These are phyloP conservation scores for Tachypleus tridentatus DNA, from an alignment of 1,140 invertebrate genomes.

Conservation along the genomic window DNA sequence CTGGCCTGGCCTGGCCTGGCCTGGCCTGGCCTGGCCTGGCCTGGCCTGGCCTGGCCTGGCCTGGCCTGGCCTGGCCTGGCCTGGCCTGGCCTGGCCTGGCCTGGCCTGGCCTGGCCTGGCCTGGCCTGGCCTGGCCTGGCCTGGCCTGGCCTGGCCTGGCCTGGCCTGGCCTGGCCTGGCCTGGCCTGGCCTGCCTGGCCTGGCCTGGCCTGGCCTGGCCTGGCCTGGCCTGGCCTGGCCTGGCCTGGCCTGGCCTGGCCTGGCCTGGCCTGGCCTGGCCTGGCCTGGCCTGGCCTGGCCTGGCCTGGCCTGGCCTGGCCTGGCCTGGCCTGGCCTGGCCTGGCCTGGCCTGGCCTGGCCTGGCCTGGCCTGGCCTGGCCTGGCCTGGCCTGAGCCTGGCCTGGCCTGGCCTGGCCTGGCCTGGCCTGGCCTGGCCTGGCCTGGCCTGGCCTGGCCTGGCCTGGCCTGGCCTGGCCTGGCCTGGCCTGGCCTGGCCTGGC, in stretches of 20 bases:
- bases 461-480: conserved; percentile 24
- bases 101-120: conserved; percentile 24
- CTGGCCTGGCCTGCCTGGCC: too few relatives aligned
- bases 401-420: conserved; percentile 26
- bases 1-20: conserved; percentile 26
- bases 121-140: conserved; percentile 25
- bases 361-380: conserved; percentile 18
- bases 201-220: conserved; percentile 23
- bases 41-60: conserved; percentile 25
- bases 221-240: conserved; percentile 26
- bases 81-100: conserved; percentile 22
- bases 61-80: conserved; percentile 25
- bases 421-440: conserved; percentile 23
- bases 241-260: conserved; percentile 26
- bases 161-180: conserved; percentile 23
- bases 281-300: conserved; percentile 22
- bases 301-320: conserved; percentile 25
- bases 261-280: conserved; percentile 25
- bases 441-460: conserved; percentile 23
- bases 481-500: conserved; percentile 26
- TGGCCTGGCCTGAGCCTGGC: conserved; percentile 22
- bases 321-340: conserved; percentile 21
- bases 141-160: conserved; percentile 21
- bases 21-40: conserved; percentile 24
- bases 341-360: conserved; percentile 21